Evolutionary conservation across 2,888 invertebrate species (phyloP).

Genomic region (Hemicrepidius hirtus): DNA sequence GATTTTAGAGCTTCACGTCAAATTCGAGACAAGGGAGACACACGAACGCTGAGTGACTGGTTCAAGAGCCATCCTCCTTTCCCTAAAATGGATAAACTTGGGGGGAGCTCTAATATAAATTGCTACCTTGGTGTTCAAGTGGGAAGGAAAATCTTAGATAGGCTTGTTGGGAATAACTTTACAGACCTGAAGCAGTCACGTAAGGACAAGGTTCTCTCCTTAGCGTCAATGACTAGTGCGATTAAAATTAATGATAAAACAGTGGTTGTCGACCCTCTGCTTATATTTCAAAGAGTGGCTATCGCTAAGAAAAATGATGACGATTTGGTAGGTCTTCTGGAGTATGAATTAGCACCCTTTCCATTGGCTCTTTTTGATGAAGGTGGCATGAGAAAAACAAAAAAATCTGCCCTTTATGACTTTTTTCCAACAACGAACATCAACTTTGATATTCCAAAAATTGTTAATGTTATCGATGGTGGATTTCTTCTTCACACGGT

Average conservation of each 20-base stretch:
- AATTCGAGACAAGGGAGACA: too few species aligned
- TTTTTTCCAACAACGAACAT: not conserved
- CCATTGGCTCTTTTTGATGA: constrained; percentile 10
- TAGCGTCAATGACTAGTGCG: not conserved
- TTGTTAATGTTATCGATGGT: too few species aligned
- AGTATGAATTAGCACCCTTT: constrained; percentile 3
- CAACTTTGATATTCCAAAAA: too few species aligned
- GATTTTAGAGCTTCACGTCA: too few species aligned
- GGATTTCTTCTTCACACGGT: too few species aligned
- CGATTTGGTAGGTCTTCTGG: not conserved
- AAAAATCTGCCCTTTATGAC: not conserved
- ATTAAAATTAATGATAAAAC: constrained; percentile 6
- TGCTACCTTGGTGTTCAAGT: not conserved
- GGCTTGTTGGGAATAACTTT: not conserved
- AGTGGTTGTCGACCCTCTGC: not conserved
- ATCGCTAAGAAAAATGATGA: constrained; percentile 17
- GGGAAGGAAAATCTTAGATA: not conserved
- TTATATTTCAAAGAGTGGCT: constrained; percentile 15
- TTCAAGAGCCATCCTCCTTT: constrained; percentile 11
- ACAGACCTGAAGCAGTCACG: not conserved
- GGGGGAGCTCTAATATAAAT: not conserved
- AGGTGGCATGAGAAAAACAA: constrained; percentile 7
- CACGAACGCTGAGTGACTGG: too few species aligned
- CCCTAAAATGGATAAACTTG: not conserved
- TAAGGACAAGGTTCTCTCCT: too few species aligned